These are phyloP conservation scores for Drosophila picticornis DNA, from an alignment of 2,888 invertebrate genomes.

Conservation along the genomic window DNA sequence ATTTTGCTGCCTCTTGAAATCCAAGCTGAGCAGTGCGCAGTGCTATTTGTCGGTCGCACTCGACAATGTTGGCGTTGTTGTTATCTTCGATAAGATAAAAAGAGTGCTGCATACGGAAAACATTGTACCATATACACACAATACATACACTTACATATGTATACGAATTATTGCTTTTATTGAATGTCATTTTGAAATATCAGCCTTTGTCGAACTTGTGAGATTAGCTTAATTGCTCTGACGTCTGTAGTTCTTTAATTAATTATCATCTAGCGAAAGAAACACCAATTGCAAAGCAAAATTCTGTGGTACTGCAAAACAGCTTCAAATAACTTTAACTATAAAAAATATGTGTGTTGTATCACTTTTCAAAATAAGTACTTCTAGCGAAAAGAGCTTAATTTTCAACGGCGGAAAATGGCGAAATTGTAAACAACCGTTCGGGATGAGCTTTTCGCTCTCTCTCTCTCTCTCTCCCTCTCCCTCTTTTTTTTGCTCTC, in stretches of 20 bases:
- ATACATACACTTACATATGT: conserved; percentile 1
- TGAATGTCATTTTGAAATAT: conserved; percentile 70
- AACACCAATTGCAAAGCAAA: conserved; percentile 29
- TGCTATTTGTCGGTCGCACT: conserved; percentile 45
- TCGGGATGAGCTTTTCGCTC: conserved; percentile 20
- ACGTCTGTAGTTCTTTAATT: conserved; percentile 57
- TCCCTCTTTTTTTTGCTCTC: not conserved
- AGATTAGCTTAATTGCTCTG: conserved; percentile 71
- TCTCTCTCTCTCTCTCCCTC: not conserved
- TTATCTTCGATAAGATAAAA: conserved; percentile 56
- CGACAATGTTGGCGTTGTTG: conserved; percentile 35
- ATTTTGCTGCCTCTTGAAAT: conserved; percentile 44
- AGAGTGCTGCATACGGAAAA: conserved; percentile 1
- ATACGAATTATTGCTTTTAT: conserved; percentile 52
- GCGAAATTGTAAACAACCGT: not conserved
- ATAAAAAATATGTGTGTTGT: not conserved
- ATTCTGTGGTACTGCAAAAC: conserved; percentile 25
- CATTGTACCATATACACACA: conserved; percentile 17
- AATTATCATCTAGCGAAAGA: conserved; percentile 45
- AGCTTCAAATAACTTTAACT: conserved; percentile 4
- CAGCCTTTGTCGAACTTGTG: conserved; percentile 37
- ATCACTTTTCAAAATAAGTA: not conserved
- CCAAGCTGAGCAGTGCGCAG: conserved; percentile 39
- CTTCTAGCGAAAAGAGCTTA: not conserved
- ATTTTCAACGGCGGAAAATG: not conserved